Conservation (phyloP, 2,113 vertebrate species). For the Circaetus gallicus region DNA sequence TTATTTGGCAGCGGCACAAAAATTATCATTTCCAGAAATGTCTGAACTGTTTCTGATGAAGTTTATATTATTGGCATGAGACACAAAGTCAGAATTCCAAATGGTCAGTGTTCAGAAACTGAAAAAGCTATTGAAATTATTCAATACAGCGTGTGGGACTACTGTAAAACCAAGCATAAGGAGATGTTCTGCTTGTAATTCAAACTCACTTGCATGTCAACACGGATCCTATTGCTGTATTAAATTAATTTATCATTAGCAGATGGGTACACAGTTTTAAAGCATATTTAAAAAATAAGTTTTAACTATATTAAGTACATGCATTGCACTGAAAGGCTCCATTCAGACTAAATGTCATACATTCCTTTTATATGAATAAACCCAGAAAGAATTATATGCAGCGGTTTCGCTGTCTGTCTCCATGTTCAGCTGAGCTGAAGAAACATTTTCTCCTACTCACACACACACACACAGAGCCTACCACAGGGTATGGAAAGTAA, state of each 20-base stretch:
- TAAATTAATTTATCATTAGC: not conserved
- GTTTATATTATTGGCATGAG: not conserved
- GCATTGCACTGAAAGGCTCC: conserved; percentile 36
- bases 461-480: not conserved
- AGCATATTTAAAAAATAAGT: not conserved
- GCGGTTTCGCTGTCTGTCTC: not conserved
- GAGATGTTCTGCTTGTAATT: not conserved
- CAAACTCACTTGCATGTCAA: not conserved
- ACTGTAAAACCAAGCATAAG: not conserved
- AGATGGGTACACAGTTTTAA: not conserved
- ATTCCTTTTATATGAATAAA: conserved; percentile 56
- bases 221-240: not conserved
- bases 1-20: not conserved
- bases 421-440: not conserved
- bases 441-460: not conserved
- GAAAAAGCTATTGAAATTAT: not conserved
- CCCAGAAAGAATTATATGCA: not conserved
- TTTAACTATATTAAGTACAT: not conserved
- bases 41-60: not conserved
- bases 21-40: not conserved
- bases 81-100: not conserved
- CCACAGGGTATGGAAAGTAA: not conserved
- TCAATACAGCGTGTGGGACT: not conserved
- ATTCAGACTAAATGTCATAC: conserved; percentile 58
- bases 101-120: not conserved